Base-by-base conservation (phyloP, 2,888 invertebrate genomes). In the Thecocarcelia acutangulata region DNA sequence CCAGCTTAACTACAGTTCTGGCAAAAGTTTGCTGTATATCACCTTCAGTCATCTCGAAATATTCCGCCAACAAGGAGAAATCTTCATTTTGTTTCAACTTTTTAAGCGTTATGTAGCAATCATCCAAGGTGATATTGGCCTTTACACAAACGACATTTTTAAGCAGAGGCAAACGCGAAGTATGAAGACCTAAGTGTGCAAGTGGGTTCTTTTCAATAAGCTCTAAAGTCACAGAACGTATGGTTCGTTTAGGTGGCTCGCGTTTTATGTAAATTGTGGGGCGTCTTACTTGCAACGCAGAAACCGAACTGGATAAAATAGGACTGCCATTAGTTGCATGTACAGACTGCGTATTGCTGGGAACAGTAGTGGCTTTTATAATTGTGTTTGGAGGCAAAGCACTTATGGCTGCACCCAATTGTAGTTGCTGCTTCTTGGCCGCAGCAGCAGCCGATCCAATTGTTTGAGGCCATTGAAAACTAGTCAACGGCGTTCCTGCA, bases 21-120 rank as follows among this genome's bases (percentile, higher is more conserved):
- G 87, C 87, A 59, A 90, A 90, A 3, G 87, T 87, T 11, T 87
- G 86, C 54, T 89, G 89, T 2, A 87, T 86, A 70, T 90, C 91
- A 12, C 72, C 59, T 59, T 90, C 89, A 17, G 80, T 86, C 37
- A 90, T 83, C 69, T 90, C 90, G 82, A 90, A 90, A 68, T 87
- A 86, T 69, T 90, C 90, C 0, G 86, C 89, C 9, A 90, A 84
- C 58, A 90, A 40, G 0, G 87, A 80, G 24, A 90, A 90, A 17
- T 90, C 86, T 66, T 90, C 90, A 80, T 90, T 90, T 52, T 88
- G 87, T 5, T 89, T 88, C 28, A 90, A 70, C 80, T 90, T 90
- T 28, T 89, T 88, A 0, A 90, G 68, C 3, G 91, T 88, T 52
- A 90, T 84, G 73, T 88, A 90, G 58, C 89, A 87, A 76, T 90